Evolutionary conservation across 2,113 vertebrate species (phyloP).

Genomic region (Scopus umbretta): DNA sequence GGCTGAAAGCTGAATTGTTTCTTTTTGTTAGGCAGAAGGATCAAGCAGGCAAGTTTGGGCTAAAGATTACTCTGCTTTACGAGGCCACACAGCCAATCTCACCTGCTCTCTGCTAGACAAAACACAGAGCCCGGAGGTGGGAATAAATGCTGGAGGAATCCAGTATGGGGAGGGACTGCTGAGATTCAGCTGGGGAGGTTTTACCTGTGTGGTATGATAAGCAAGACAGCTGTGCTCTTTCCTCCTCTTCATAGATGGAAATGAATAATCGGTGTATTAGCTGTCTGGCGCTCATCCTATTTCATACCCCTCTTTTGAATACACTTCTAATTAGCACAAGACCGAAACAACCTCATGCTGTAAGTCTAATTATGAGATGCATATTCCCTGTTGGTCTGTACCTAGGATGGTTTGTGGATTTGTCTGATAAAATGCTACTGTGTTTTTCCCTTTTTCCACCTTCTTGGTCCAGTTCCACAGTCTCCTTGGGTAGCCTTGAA

Average conservation of each 20-base stretch:
- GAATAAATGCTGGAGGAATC: neutral
- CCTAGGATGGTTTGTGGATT: neutral
- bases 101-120: constrained; percentile 11
- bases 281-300: neutral
- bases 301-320: neutral
- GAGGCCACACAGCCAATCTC: constrained; percentile 29
- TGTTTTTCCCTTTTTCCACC: neutral
- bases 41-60: constrained; percentile 45
- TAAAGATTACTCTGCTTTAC: neutral
- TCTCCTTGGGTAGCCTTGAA: neutral
- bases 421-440: neutral
- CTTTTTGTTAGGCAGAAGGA: constrained; percentile 4
- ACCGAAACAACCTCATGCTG: neutral
- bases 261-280: neutral
- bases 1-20: constrained; percentile 8
- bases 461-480: neutral
- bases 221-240: neutral
- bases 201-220: neutral
- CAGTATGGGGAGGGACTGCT: neutral
- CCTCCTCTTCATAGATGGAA: neutral
- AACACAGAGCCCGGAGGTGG: constrained; percentile 4
- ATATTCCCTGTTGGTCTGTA: neutral
- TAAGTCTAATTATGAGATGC: neutral
- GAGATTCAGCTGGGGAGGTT: neutral
- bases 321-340: neutral